Base-by-base conservation (phyloP, 1,140 invertebrate genomes). In the Drosophila parabipectinata region DNA sequence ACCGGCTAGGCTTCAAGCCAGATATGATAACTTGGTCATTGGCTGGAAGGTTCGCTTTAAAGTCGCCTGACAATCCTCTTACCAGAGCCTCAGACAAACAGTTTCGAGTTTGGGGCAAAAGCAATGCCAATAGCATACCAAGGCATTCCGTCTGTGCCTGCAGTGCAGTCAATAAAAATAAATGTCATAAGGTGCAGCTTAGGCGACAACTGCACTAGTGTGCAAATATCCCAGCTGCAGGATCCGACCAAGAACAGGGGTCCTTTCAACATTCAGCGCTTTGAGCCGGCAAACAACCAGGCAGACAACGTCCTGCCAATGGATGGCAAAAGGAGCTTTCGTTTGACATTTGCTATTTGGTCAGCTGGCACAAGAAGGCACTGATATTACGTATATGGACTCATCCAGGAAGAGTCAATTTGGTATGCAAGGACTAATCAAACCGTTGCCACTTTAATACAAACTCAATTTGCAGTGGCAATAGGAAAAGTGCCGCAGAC, bases 131-230 rank as follows among this genome's bases (percentile, higher is more conserved):
- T 44, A 9, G 37, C 37, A 7, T 8, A 24, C 44, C 44, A 21
- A 21, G 18, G 51, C 53, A 57, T 30, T 48, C 58, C 39, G 57
- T 63, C 47, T 71, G 26, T 51, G 50, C 32, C 32, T 72, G 34
- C 60, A 59, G 34, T 54, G 74, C 66, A 79, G 83, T 87, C 82
- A 87, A 87, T 87, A 88, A 87, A 87, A 87, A 87, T 87, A 87
- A 87, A 87, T 87, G 83, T 88, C 83, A 87, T 88, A 87, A 87
- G 69, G 66, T 68, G 79, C 56, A 87, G 83, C 82, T 87, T 88
- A 88, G 66, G 60, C 75, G 78, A 48, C 68, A 72, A 88, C 76
- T 72, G 69, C 74, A 62, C 63, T 55, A 74, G 64, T 57, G 79
- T 60, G 62, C 74, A 82, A 82, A 82, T 83, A 82, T 56, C 59